A percentile compares a stretch with the other conserved stretches of the same genome.
These are phyloP conservation scores for Drosophila colorata DNA, from an alignment of 2,888 invertebrate species.

Conservation along the genomic window DNA sequence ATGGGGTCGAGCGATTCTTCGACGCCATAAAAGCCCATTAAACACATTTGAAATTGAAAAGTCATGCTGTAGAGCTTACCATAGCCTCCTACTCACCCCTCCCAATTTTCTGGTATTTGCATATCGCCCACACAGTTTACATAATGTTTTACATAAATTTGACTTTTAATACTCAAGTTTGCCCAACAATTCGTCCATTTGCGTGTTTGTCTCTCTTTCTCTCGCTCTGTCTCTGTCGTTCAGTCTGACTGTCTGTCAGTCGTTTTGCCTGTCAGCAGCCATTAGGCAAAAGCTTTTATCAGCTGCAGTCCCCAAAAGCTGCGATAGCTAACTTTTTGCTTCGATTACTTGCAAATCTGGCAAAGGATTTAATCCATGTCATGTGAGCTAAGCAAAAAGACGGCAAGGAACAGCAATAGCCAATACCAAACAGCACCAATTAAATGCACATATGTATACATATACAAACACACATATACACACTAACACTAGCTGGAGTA, in stretches of 20 bases:
- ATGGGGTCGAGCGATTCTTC: conserved; percentile 2
- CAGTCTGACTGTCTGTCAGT: conserved; percentile 2
- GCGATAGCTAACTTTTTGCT: conserved; percentile 46
- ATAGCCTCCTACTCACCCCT: neutral
- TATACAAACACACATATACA: neutral
- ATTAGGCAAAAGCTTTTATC: conserved; percentile 64
- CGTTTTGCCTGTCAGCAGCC: conserved; percentile 24
- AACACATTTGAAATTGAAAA: conserved; percentile 73
- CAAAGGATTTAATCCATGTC: conserved; percentile 45
- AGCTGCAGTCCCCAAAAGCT: conserved; percentile 27
- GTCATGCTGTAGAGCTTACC: conserved; percentile 53
- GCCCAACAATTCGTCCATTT: conserved; percentile 31
- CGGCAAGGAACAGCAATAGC: conserved; percentile 22
- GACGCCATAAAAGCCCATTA: conserved; percentile 55
- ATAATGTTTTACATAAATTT: conserved; percentile 76
- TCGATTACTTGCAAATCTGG: conserved; percentile 60
- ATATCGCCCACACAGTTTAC: conserved; percentile 53
- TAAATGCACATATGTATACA: conserved; percentile 8
- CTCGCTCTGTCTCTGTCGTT: neutral
- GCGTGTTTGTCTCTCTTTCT: neutral
- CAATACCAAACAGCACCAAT: conserved; percentile 17
- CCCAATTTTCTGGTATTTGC: conserved; percentile 33
- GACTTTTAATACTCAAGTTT: conserved; percentile 71
- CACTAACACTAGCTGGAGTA: neutral
- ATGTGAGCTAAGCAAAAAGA: conserved; percentile 33